These are phyloP conservation scores for Phymastichus coffea DNA, from an alignment of 1,140 invertebrate species.

Conservation along the genomic window DNA sequence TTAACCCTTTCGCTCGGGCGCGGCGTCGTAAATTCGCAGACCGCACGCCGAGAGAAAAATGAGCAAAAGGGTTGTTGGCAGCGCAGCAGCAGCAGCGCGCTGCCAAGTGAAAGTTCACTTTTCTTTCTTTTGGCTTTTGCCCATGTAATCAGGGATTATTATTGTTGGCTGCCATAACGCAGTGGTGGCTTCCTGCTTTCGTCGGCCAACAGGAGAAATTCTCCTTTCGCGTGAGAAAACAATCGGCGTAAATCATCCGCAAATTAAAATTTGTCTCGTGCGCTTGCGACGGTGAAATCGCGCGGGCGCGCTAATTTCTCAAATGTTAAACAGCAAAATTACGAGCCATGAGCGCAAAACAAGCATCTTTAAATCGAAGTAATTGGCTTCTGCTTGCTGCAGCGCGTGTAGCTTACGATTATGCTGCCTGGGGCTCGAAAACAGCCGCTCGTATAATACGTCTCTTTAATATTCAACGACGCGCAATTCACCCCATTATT, in stretches of 20 bases:
- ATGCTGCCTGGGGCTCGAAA: constrained; percentile 2
- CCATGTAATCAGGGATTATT: too few species aligned
- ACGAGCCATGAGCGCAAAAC: not conserved
- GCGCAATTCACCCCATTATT: not conserved
- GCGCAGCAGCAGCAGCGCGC: too few species aligned
- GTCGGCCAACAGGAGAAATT: too few species aligned
- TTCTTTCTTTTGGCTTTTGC: too few species aligned
- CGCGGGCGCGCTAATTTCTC: not conserved
- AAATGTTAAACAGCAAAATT: not conserved
- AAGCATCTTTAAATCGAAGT: constrained; percentile 6
- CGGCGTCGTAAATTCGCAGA: constrained; percentile 14
- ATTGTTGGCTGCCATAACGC: too few species aligned
- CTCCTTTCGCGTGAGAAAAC: too few species aligned
- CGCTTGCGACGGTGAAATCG: too few species aligned
- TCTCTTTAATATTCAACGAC: constrained; percentile 25
- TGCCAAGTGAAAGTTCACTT: too few species aligned
- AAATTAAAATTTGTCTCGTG: too few species aligned
- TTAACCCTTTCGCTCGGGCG: not conserved
- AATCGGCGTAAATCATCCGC: too few species aligned
- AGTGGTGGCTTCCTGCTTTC: too few species aligned
- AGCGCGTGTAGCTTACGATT: constrained; percentile 7
- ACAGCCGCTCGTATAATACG: constrained; percentile 6
- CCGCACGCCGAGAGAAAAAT: not conserved
- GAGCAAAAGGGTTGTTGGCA: constrained; percentile 4
- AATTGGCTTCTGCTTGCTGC: not conserved